Conservation (phyloP, 2,113 vertebrate genomes). For the Cynopterus brachyotis region DNA sequence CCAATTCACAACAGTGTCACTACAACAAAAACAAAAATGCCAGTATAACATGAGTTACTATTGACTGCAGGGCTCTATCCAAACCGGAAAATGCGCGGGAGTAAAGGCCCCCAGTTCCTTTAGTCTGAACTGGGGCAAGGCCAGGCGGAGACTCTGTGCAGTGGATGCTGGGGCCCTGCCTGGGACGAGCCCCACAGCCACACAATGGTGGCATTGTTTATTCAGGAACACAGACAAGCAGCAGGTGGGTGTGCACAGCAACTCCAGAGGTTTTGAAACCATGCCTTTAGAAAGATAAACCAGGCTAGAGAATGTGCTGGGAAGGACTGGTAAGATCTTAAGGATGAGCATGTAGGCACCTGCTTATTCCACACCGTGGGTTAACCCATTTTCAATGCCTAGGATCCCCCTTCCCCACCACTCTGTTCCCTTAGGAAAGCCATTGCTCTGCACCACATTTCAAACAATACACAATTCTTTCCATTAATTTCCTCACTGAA, state of each 20-base stretch:
- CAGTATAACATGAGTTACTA: not conserved
- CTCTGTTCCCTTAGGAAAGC: not conserved
- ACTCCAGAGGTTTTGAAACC: not conserved
- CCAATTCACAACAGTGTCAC: not conserved
- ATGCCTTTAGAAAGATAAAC: conserved; percentile 10
- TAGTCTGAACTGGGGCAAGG: not conserved
- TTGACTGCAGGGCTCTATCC: not conserved
- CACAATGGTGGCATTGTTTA: conserved; percentile 40
- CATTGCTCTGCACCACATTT: not conserved
- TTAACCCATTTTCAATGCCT: not conserved
- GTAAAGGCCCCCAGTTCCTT: not conserved
- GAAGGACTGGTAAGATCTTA: not conserved
- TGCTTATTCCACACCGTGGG: not conserved
- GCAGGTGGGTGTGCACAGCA: not conserved
- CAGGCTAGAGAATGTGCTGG: not conserved
- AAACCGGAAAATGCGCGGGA: not conserved
- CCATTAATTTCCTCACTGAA: not conserved
- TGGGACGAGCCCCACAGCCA: not conserved
- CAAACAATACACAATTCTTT: not conserved
- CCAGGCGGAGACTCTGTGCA: not conserved
- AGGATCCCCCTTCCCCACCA: not conserved
- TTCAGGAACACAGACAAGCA: not conserved
- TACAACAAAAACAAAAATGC: not conserved
- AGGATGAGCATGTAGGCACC: not conserved
- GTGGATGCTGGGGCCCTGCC: not conserved